Base-by-base conservation (phyloP, 1,140 invertebrate species). In the Aplysia californica region DNA sequence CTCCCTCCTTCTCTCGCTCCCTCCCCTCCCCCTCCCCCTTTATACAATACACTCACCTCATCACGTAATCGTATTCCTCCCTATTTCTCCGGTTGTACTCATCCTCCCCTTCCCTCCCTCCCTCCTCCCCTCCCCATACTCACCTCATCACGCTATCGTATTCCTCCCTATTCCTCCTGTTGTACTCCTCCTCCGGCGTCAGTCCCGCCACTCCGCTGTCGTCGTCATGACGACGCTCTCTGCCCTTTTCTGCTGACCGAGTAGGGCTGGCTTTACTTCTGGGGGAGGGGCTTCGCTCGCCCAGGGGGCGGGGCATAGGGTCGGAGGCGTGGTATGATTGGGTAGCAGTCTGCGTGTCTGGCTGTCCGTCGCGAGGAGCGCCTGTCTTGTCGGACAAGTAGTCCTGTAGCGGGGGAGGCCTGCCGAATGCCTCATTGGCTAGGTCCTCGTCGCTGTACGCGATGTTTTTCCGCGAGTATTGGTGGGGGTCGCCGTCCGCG, bases 201-300 rank as follows among this genome's bases (percentile, higher is more conserved):
- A 82, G 55, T 18, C 77, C 82, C 26, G 81, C 80, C 66, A 84
- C 78, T 56, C 83, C 83, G 38, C 78, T 81, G 70, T 84, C 83
- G 35, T 79, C 79, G 65, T 84, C 44, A 50, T 10, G 44, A n/a
- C 44, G 44, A 10, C 44, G 44, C 10, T 50, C 10, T 50, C n/a
- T 61, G 18, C 58, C 29, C 29, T 26, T 26, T 61, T 50, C 44
- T 50, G 10, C 44, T n/a, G n/a, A 50, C 10, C n/a, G n/a, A 50
- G 10, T 50, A 50, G n/a, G 44, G 10, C n/a, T 10, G n/a, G 44
- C 44, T n/a, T n/a, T n/a, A n/a, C n/a, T n/a, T n/a, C n/a, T n/a
- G n/a, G n/a, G n/a, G n/a, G n/a, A n/a, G n/a, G n/a, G n/a, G n/a
- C n/a, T n/a, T n/a, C n/a, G n/a, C n/a, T n/a, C n/a, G n/a, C n/a